A percentile compares a stretch with the other conserved stretches of the same genome.
Conservation (phyloP, 2,888 invertebrate species). For the Diarsia mendica region DNA sequence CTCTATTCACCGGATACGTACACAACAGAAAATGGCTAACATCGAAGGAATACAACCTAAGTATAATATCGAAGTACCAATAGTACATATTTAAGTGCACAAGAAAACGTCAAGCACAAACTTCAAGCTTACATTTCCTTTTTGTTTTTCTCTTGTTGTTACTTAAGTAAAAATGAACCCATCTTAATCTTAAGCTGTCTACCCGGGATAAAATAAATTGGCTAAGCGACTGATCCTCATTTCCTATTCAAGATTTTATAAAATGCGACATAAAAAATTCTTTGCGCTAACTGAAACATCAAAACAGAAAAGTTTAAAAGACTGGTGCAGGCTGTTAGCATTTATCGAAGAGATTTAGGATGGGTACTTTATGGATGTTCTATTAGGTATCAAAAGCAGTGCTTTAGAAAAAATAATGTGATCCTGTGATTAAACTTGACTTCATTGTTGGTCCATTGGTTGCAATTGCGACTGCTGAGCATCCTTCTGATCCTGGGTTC, state of each 20-base stretch:
- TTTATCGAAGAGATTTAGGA: neutral
- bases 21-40: slow-evolving; percentile 66
- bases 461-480: too few species aligned
- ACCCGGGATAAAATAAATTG: slow-evolving; percentile 65
- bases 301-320: slow-evolving; percentile 37
- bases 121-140: slow-evolving; percentile 21
- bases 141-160: slow-evolving; percentile 40
- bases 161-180: slow-evolving; percentile 56
- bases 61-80: neutral
- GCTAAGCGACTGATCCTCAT: slow-evolving; percentile 64
- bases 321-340: slow-evolving; percentile 4
- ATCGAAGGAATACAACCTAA: slow-evolving; percentile 37
- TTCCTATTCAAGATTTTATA: slow-evolving; percentile 63
- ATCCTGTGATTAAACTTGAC: neutral
- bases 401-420: neutral
- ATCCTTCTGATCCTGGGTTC: too few species aligned
- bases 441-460: too few species aligned
- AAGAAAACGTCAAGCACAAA: slow-evolving; percentile 33
- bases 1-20: slow-evolving; percentile 73
- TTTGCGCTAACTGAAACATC: slow-evolving; percentile 43
- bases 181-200: slow-evolving; percentile 67
- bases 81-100: neutral
- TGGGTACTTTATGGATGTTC: neutral
- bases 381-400: neutral
- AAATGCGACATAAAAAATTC: slow-evolving; percentile 53